Percentiles rank a stretch among this genome's conserved stretches.
phyloP scores from a whole-genome alignment of 1,140 invertebrate species.

The Platyura marginata region DNA sequence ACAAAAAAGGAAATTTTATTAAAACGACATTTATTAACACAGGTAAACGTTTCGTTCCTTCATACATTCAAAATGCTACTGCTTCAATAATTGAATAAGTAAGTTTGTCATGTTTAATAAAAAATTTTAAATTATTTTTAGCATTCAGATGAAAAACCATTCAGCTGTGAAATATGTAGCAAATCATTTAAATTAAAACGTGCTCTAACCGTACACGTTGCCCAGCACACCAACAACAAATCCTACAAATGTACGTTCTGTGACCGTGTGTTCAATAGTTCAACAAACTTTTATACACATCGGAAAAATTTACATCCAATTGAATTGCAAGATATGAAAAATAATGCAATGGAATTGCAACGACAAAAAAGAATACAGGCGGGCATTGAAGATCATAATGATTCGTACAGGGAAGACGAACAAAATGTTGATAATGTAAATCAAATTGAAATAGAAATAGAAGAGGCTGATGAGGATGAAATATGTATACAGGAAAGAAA shows the following conservation, averaged over 20 bases:
- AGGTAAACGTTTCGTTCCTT: neutral
- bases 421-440: too few species aligned
- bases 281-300: conserved; percentile 4
- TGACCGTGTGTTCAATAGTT: neutral
- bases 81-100: too few species aligned
- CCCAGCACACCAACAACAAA: neutral
- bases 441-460: too few species aligned
- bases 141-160: neutral
- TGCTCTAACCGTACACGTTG: conserved; percentile 2
- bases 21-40: conserved; percentile 1
- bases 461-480: too few species aligned
- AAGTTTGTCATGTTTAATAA: too few species aligned
- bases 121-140: too few species aligned
- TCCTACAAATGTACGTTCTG: conserved; percentile 1
- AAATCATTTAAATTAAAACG: conserved; percentile 3
- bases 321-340: conserved; percentile 1
- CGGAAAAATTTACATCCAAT: conserved; percentile 2
- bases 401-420: too few species aligned
- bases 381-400: conserved; percentile 3
- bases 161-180: neutral
- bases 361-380: conserved; percentile 1
- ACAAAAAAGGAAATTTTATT: conserved; percentile 3
- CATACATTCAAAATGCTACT: too few species aligned
- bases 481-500: too few species aligned
- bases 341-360: neutral